Evolutionary conservation across 2,113 vertebrate genomes (phyloP), one percentile per base, ranked within the genome.

Genomic region (Colistium nudipinnis): DNA sequence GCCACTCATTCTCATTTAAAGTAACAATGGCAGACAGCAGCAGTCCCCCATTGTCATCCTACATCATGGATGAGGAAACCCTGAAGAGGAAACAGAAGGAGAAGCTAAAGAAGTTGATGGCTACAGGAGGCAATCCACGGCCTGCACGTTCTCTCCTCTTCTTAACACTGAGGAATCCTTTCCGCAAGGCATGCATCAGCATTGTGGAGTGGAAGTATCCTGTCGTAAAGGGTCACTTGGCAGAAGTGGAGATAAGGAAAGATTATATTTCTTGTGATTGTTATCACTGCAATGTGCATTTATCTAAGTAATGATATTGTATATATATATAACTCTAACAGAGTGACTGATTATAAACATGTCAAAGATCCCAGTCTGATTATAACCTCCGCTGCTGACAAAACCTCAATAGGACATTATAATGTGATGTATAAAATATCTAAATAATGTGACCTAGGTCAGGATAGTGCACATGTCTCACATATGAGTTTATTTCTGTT

Each of bases 121-220:
- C 94, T 0, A 95, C 94, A 0, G 86, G 91, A 24, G 89, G 90
- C 0, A 94, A 95, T 74, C 96, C 95, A 0, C 81, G 96, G 31
- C 96, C 96, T 0, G 74, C 94, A n/a, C 91, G 96, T 3, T 92
- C 95, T 43, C 87, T 98, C 60, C 93, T 96, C 86, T 94, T 95
- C 79, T 69, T 98, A 31, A 94, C 92, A 1, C 92, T 98, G 30
- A 86, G 92, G 62, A 97, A 97, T 84, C 96, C 94, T 0, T 82
- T 98, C 79, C 78, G 96, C 65, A 96, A 94, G 82, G 91, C 94
- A 0, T 96, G 95, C 89, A 97, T 96, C 90, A 95, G 83, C 83
- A 93, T 98, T 1, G 95, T 98, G 81, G 96, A 98, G 62, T 98
- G 96, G 96, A 98, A 96, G 94, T 97, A 98, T 96, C 96, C 95